phyloP scores from a whole-genome alignment of 2,113 vertebrate species.

The Neoarius graeffei region DNA sequence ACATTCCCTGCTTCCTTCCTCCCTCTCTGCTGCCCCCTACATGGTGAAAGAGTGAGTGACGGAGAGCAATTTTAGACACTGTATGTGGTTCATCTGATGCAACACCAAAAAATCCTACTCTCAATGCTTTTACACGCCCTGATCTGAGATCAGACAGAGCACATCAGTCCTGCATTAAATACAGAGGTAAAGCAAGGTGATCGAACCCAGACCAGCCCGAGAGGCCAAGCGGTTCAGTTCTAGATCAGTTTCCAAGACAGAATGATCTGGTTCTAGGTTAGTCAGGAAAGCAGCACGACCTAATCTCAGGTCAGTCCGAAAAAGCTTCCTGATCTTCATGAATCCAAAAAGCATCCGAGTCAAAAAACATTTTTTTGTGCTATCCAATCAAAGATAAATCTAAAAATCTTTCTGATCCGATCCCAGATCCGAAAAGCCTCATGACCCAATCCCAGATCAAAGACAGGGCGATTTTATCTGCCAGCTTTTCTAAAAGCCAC shows the following conservation, averaged over 20 bases:
- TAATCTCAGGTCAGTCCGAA: neutral
- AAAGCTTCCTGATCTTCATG: neutral
- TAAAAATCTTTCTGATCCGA: neutral
- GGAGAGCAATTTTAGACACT: slow-evolving; percentile 3
- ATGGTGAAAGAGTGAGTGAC: neutral
- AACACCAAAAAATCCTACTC: slow-evolving; percentile 17
- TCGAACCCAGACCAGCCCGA: neutral
- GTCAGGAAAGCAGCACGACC: neutral
- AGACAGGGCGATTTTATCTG: neutral
- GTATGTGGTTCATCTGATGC: slow-evolving; percentile 20
- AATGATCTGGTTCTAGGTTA: neutral
- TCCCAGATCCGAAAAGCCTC: neutral
- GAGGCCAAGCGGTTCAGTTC: neutral
- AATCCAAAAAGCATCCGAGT: neutral
- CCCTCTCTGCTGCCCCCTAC: neutral
- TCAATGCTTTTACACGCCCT: neutral
- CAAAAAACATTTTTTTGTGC: neutral
- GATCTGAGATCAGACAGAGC: neutral
- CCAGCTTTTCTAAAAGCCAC: slow-evolving; percentile 3
- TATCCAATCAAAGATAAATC: too few relatives aligned
- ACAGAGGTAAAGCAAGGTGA: neutral
- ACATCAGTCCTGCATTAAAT: neutral
- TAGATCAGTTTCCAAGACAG: neutral
- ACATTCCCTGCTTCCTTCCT: neutral
- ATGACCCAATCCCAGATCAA: neutral